Conservation (phyloP, 2,797 vertebrate genomes). For the Myotis findleyi region DNA sequence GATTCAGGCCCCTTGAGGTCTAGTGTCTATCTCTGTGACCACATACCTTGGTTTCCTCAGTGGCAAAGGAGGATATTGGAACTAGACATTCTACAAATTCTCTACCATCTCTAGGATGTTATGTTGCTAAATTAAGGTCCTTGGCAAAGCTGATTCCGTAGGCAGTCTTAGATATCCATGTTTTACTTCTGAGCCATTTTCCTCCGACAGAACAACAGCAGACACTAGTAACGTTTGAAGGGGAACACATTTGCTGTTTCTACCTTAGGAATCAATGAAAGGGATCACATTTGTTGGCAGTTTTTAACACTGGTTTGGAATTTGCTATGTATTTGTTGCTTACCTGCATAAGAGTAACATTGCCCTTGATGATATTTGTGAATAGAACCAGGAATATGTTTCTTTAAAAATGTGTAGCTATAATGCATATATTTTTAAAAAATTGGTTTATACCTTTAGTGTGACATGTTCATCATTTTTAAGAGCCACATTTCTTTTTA, state of each 20-base stretch:
- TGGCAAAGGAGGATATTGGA: neutral
- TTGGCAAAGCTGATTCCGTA: conserved; percentile 37
- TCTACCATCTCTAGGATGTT: neutral
- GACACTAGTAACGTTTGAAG: neutral
- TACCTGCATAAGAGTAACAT: neutral
- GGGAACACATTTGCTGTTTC: conserved; percentile 6
- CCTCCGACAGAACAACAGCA: conserved; percentile 29
- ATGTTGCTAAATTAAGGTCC: conserved; percentile 27
- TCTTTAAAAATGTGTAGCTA: conserved; percentile 27
- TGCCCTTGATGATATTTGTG: neutral
- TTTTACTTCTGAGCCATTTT: neutral
- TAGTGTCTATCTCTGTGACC: neutral
- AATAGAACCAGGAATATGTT: neutral
- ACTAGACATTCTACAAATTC: neutral
- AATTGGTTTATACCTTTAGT: neutral
- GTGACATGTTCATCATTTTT: neutral
- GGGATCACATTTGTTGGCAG: neutral
- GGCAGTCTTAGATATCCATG: neutral
- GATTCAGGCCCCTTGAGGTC: neutral
- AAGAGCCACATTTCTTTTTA: neutral
- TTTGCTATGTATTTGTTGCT: neutral
- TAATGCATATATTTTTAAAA: neutral
- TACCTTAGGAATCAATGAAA: neutral
- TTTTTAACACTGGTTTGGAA: neutral
- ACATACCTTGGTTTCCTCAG: neutral